Percentiles rank a stretch among this genome's conserved stretches.
These are phyloP conservation scores for Fregata magnificens DNA, from an alignment of 2,113 vertebrate genomes.

Conservation along the genomic window DNA sequence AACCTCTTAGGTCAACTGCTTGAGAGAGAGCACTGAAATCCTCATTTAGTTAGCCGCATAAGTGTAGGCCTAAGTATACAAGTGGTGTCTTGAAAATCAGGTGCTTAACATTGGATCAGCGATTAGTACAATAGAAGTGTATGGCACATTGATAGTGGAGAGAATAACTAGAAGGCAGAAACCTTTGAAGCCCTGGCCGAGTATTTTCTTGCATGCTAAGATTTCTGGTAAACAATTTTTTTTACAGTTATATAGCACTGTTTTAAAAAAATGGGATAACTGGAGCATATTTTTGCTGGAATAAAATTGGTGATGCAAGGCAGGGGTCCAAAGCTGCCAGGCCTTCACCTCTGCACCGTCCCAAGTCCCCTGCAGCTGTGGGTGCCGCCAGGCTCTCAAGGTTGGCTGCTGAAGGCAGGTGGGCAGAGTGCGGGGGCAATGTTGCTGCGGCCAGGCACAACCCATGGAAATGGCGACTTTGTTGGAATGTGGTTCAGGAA, in stretches of 20 bases:
- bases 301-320: background rate
- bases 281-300: background rate
- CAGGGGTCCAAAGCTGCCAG: background rate
- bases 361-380: background rate
- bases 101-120: background rate
- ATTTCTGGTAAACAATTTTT: background rate
- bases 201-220: background rate
- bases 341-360: fast-evolving
- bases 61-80: no score
- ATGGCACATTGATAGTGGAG: background rate
- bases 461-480: fast-evolving
- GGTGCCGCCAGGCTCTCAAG: background rate
- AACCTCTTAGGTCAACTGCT: background rate
- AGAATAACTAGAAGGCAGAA: background rate
- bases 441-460: background rate
- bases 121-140: background rate
- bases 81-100: background rate
- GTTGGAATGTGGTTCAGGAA: background rate
- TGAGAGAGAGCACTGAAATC: background rate
- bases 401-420: background rate
- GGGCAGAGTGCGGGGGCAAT: background rate
- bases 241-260: background rate
- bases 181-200: background rate
- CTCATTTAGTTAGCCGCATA: background rate
- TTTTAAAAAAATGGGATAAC: background rate